Percentiles rank a stretch among this genome's conserved stretches.
phyloP scores from a whole-genome alignment of 2,797 vertebrate genomes.

The Notolepis coatsorum region DNA sequence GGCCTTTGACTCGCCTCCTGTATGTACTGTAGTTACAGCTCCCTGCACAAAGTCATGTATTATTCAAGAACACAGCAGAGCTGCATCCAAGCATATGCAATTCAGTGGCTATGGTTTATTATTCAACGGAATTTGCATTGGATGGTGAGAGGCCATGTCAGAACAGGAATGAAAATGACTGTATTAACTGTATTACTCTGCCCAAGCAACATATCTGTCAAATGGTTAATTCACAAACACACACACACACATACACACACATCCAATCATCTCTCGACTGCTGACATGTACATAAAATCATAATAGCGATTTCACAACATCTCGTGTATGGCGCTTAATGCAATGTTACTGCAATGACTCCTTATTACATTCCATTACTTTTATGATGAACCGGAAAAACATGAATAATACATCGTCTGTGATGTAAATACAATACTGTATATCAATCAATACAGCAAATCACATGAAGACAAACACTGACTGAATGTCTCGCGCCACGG shows the following conservation, averaged over 20 bases:
- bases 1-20: constrained; percentile 21
- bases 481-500: not conserved
- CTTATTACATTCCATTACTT: not conserved
- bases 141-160: constrained; percentile 10
- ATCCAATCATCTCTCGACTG: not conserved
- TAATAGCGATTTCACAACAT: constrained; percentile 1
- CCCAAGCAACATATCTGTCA: not conserved
- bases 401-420: constrained; percentile 33
- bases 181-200: constrained; percentile 17
- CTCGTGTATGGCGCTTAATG: constrained; percentile 10
- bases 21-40: constrained; percentile 4
- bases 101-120: constrained; percentile 12
- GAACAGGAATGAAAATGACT: constrained; percentile 13
- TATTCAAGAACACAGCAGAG: constrained; percentile 11
- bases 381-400: not conserved
- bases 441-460: constrained; percentile 1
- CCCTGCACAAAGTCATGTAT: constrained; percentile 10
- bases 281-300: not conserved
- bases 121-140: constrained; percentile 9
- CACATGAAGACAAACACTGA: constrained; percentile 11
- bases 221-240: not conserved
- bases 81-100: not conserved
- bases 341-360: constrained; percentile 13
- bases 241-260: constrained; percentile 2
- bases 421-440: not conserved